A percentile compares a stretch with the other conserved stretches of the same genome.
Evolutionary conservation across 2,797 vertebrate genomes (phyloP).

Genomic region (Myotis planiceps): DNA sequence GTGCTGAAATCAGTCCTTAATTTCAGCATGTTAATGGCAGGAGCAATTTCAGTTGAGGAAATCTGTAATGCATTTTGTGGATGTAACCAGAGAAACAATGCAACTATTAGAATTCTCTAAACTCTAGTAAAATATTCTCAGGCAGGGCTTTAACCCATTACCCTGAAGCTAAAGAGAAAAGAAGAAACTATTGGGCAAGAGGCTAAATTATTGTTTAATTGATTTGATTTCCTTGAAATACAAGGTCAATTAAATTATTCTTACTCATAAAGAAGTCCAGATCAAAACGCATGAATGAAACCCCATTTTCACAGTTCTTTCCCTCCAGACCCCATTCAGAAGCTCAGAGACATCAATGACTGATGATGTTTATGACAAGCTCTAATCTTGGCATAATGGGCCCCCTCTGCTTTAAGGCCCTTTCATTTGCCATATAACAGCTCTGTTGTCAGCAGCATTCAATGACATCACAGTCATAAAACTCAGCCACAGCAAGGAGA

Average conservation of each 20-base stretch:
- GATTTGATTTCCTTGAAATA: constrained; percentile 66
- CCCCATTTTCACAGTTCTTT: constrained; percentile 66
- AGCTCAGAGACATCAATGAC: constrained; percentile 47
- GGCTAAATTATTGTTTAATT: constrained; percentile 53
- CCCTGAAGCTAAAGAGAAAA: constrained; percentile 9
- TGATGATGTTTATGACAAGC: constrained; percentile 60
- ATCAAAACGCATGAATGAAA: constrained; percentile 47
- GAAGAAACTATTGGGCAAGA: constrained; percentile 31
- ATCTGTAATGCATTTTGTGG: constrained; percentile 7
- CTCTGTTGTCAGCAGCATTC: constrained; percentile 57
- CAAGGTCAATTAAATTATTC: constrained; percentile 63
- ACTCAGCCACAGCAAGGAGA: constrained; percentile 71
- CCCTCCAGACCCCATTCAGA: constrained; percentile 40
- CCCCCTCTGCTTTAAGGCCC: constrained; percentile 63
- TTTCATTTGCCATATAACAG: constrained; percentile 70
- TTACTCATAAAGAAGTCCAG: constrained; percentile 37
- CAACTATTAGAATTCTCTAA: constrained; percentile 56
- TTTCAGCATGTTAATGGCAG: neutral
- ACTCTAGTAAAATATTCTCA: constrained; percentile 36
- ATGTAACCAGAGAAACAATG: constrained; percentile 34
- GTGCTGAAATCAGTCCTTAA: neutral
- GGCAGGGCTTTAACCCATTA: constrained; percentile 3
- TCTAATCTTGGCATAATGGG: constrained; percentile 39
- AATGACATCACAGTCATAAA: constrained; percentile 73
- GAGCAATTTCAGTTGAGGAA: constrained; percentile 7